Base-by-base conservation (phyloP, 2,888 invertebrate species). In the Isotomurus palustris region DNA sequence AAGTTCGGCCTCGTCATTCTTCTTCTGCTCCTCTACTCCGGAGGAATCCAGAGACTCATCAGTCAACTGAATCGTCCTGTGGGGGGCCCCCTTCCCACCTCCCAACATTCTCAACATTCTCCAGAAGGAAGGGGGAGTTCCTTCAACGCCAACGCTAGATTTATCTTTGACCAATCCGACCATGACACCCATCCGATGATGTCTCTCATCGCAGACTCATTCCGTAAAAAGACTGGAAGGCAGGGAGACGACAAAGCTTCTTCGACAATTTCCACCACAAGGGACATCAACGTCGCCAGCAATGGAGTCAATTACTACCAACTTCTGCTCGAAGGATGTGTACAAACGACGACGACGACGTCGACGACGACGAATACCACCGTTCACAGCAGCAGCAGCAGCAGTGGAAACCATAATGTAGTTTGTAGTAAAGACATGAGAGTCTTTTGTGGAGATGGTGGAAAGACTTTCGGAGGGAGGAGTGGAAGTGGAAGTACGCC, bases 251-350 rank as follows among this genome's bases (percentile, higher is more conserved):
- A 28, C n/a, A n/a, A n/a, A n/a, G 24, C 4, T 25, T n/a, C 17
- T 32, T 4, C 17, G 6, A 17, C 6, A n/a, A 19, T 10, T 6
- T 6, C 8, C 14, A 10, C 25, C 10, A 19, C 4, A 5, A 36
- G 62, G 41, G 56, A 56, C 47, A 52, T 59, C 28, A 62, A 62
- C 40, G 62, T 53, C 14, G 62, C 58, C 32, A 57, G 54, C 40
- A 56, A 62, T 50, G 62, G 62, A 14, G 47, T 62, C 2, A 62
- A 62, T 54, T 62, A 62, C 36, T 62, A 62, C 25, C 49, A 59
- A 53, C 56, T 62, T 25, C 43, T 62, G 22, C 32, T 62, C 27
- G 62, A 62, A 25, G 50, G 50, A 21, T 61, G 57, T 24, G n/a
- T n/a, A n/a, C n/a, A n/a, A n/a, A n/a, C n/a, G n/a, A 50, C 58